Evolutionary conservation across 2,888 invertebrate genomes (phyloP).

Genomic region (Andrena trimmerana): DNA sequence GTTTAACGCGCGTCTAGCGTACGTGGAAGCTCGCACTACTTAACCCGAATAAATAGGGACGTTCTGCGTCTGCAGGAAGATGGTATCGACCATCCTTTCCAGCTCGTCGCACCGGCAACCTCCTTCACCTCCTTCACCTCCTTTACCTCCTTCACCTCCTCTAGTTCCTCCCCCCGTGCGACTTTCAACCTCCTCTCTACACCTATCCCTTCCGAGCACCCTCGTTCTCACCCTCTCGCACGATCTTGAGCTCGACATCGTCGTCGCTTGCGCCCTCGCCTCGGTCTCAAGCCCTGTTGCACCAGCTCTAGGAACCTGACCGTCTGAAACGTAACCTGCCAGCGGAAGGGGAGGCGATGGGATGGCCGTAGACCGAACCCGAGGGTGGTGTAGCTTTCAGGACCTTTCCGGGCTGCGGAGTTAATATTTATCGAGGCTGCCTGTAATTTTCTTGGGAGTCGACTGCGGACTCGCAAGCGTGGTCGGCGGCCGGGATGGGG

Average conservation of each 20-base stretch:
- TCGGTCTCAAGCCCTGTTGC: slow-evolving; percentile 44
- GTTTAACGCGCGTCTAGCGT: slow-evolving; percentile 17
- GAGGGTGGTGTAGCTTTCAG: slow-evolving; percentile 55
- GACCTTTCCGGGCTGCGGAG: slow-evolving; percentile 64
- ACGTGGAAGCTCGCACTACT: slow-evolving; percentile 54
- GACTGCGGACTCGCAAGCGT: slow-evolving; percentile 37
- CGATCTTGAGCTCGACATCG: slow-evolving; percentile 8
- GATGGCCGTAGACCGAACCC: slow-evolving; percentile 49
- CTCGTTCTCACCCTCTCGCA: neutral
- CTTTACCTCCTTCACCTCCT: neutral
- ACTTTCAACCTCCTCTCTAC: neutral
- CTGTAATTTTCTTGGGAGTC: slow-evolving; percentile 69
- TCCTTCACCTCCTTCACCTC: neutral
- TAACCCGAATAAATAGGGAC: slow-evolving; percentile 70
- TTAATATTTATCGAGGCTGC: slow-evolving; percentile 74
- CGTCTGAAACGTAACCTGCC: slow-evolving; percentile 56
- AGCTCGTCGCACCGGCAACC: slow-evolving; percentile 52
- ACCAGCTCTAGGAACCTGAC: slow-evolving; percentile 52
- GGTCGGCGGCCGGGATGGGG: slow-evolving; percentile 7
- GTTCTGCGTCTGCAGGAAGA: slow-evolving; percentile 56
- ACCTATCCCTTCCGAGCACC: neutral
- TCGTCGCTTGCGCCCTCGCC: neutral
- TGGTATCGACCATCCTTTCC: slow-evolving; percentile 68
- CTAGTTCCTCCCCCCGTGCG: no score
- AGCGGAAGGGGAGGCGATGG: slow-evolving; percentile 4